Evolutionary conservation across 2,797 vertebrate genomes (phyloP).

Genomic region (Diplodus sargus): DNA sequence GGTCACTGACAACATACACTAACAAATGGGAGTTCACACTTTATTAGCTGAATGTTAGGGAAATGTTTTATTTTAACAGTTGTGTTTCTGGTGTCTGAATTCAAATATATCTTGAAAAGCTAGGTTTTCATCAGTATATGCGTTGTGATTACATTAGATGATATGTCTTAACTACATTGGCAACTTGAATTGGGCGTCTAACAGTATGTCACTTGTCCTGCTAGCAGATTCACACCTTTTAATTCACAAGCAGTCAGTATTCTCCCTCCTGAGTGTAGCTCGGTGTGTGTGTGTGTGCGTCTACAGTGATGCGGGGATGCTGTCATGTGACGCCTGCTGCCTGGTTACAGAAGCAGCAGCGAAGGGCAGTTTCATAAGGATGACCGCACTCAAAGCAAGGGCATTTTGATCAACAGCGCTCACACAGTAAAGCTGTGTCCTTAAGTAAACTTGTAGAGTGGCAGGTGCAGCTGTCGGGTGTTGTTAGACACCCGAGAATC

Average conservation of each 20-base stretch:
- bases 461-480: background rate
- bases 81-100: too few species aligned
- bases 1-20: too few species aligned
- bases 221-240: background rate
- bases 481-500: background rate
- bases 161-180: background rate
- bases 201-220: background rate
- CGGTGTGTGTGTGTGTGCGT: background rate
- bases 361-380: conserved; percentile 48
- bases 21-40: too few species aligned
- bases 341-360: conserved; percentile 32
- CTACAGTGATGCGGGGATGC: background rate
- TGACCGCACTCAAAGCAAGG: rapidly evolving
- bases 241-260: background rate
- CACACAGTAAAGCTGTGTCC: background rate
- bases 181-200: background rate
- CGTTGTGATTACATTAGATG: background rate
- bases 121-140: too few species aligned
- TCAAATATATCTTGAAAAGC: too few species aligned
- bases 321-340: background rate
- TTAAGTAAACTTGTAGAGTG: background rate
- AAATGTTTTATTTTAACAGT: too few species aligned
- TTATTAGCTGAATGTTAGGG: too few species aligned
- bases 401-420: background rate
- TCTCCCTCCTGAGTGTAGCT: background rate